phyloP scores from a whole-genome alignment of 2,888 invertebrate species.

The Parnassius smintheus region DNA sequence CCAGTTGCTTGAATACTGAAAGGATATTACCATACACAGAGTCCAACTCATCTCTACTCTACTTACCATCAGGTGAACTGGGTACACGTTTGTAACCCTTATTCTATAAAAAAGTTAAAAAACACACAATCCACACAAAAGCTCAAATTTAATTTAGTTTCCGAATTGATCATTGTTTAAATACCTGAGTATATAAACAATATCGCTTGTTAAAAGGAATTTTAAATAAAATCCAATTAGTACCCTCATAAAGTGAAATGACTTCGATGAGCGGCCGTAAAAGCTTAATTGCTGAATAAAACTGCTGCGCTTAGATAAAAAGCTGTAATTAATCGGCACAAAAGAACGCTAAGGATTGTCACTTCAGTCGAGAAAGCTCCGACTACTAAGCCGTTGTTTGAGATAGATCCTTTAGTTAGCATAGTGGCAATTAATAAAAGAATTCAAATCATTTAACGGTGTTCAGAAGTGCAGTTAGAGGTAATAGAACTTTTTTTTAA shows the following conservation, averaged over 20 bases:
- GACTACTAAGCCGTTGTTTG: slow-evolving; percentile 3
- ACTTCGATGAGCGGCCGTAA: slow-evolving; percentile 20
- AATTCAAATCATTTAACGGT: slow-evolving; percentile 10
- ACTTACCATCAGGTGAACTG: too few species aligned
- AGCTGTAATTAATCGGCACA: slow-evolving; percentile 21
- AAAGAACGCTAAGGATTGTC: slow-evolving; percentile 20
- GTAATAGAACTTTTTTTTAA: too few species aligned
- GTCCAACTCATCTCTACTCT: too few species aligned
- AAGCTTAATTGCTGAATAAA: slow-evolving; percentile 18
- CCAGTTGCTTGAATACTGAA: too few species aligned
- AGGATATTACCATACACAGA: too few species aligned
- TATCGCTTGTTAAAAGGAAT: neutral
- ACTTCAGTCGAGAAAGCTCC: slow-evolving; percentile 5
- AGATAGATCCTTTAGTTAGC: slow-evolving; percentile 8
- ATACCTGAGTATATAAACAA: slow-evolving; percentile 1
- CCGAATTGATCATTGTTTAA: neutral
- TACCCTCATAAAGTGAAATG: slow-evolving; percentile 15
- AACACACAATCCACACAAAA: too few species aligned
- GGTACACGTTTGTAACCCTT: too few species aligned
- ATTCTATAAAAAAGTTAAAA: too few species aligned
- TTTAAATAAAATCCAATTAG: slow-evolving; percentile 21
- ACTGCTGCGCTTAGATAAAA: slow-evolving; percentile 12
- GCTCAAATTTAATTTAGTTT: too few species aligned
- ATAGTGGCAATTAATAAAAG: slow-evolving; percentile 24
- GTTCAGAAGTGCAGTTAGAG: neutral